A percentile compares a stretch with the other conserved stretches of the same genome.
These are phyloP conservation scores for Anableps anableps DNA, from an alignment of 2,797 vertebrate species.

Conservation along the genomic window DNA sequence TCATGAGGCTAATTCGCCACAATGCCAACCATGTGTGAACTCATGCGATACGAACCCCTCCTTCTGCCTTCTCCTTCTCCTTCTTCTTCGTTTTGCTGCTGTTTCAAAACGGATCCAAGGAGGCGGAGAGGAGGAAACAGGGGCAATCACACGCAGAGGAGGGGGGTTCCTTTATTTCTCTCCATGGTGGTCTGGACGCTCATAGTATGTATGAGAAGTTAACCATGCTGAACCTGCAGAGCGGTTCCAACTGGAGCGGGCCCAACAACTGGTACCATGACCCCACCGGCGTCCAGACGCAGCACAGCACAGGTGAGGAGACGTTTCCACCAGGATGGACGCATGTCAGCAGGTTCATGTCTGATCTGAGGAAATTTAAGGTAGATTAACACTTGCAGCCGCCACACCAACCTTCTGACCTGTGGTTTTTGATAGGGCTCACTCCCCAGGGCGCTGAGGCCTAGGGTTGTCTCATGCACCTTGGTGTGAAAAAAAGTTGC, in stretches of 20 bases:
- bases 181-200: constrained; percentile 66
- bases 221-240: constrained; percentile 89
- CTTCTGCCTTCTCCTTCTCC: constrained; percentile 40
- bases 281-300: constrained; percentile 77
- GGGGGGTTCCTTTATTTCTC: constrained; percentile 49
- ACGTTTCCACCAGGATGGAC: neutral
- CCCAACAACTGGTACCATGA: constrained; percentile 89
- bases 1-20: constrained; percentile 78
- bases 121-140: constrained; percentile 51
- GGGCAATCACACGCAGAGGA: constrained; percentile 39
- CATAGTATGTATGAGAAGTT: constrained; percentile 86
- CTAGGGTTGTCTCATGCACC: neutral
- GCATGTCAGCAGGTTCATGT: constrained; percentile 6
- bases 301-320: constrained; percentile 80
- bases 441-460: neutral
- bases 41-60: constrained; percentile 76
- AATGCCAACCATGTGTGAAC: constrained; percentile 81
- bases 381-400: constrained; percentile 2
- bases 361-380: neutral
- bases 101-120: constrained; percentile 32
- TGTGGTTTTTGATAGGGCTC: constrained; percentile 2
- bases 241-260: constrained; percentile 84
- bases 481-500: neutral
- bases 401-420: neutral
- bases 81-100: constrained; percentile 28